These are phyloP conservation scores for Oryzias dopingdopingensis DNA, from an alignment of 2,797 vertebrate genomes.

Conservation along the genomic window DNA sequence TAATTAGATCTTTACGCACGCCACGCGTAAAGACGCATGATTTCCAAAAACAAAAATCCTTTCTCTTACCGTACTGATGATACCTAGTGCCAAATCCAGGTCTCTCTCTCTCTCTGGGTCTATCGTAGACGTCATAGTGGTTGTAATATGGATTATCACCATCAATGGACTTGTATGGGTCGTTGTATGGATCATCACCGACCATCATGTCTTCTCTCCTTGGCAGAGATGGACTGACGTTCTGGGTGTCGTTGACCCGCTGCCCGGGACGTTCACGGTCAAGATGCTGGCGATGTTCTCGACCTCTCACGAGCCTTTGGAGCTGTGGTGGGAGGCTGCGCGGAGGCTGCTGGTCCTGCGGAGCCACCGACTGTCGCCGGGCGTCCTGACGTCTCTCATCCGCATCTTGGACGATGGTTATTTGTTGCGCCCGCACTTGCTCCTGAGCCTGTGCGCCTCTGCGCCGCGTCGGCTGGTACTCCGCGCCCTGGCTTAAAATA, in stretches of 20 bases:
- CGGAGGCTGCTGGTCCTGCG: constrained; percentile 34
- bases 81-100: constrained; percentile 92
- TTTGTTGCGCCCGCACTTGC: constrained; percentile 61
- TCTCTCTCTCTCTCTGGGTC: constrained; percentile 80
- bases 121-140: constrained; percentile 91
- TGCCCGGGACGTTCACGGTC: constrained; percentile 26
- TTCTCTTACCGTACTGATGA: constrained; percentile 89
- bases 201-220: constrained; percentile 79
- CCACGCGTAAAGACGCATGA: not conserved
- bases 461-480: constrained; percentile 86
- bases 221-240: constrained; percentile 35
- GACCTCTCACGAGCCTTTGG: constrained; percentile 57
- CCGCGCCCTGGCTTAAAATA: constrained; percentile 87
- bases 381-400: constrained; percentile 41
- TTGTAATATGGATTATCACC: constrained; percentile 94
- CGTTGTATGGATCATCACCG: constrained; percentile 88
- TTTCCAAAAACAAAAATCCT: not conserved
- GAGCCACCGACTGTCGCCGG: constrained; percentile 35
- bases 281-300: constrained; percentile 51
- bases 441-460: constrained; percentile 65
- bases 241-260: constrained; percentile 64
- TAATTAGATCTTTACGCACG: not conserved
- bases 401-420: constrained; percentile 74
- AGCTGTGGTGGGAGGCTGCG: constrained; percentile 72
- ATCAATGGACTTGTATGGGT: constrained; percentile 90